Conservation (phyloP, 2,113 vertebrate genomes). For the Podarcis muralis region DNA sequence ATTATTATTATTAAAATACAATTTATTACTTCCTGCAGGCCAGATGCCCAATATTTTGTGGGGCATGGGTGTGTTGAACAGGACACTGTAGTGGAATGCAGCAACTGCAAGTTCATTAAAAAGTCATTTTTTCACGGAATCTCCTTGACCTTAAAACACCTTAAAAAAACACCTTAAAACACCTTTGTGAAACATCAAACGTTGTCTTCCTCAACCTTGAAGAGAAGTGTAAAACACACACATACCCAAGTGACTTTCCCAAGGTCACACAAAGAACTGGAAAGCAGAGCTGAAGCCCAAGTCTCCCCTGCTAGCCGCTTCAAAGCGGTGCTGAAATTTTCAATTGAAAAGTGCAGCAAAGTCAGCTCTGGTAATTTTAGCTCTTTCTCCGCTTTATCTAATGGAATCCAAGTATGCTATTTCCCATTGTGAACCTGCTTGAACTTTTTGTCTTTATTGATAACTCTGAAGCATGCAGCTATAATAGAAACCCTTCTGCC, state of each 20-base stretch:
- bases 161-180: background rate
- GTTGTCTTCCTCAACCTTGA: background rate
- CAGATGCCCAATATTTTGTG: background rate
- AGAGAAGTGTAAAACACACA: background rate
- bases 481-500: background rate
- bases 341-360: background rate
- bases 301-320: no score
- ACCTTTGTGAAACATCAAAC: background rate
- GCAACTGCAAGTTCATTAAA: background rate
- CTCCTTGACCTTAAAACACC: background rate
- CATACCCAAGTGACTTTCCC: background rate
- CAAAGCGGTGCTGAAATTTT: background rate
- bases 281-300: background rate
- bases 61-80: background rate
- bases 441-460: background rate
- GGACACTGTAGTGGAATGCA: background rate
- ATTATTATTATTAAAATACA: no score
- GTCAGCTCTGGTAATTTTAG: background rate
- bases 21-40: no score
- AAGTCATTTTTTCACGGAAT: no score
- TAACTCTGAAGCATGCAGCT: background rate
- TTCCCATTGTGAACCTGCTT: background rate
- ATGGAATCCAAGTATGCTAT: conserved; percentile 4
- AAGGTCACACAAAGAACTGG: background rate
- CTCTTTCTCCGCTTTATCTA: background rate